Percentiles rank a stretch among this genome's conserved stretches.
phyloP scores from a whole-genome alignment of 2,888 invertebrate genomes.

The Merodon equestris region DNA sequence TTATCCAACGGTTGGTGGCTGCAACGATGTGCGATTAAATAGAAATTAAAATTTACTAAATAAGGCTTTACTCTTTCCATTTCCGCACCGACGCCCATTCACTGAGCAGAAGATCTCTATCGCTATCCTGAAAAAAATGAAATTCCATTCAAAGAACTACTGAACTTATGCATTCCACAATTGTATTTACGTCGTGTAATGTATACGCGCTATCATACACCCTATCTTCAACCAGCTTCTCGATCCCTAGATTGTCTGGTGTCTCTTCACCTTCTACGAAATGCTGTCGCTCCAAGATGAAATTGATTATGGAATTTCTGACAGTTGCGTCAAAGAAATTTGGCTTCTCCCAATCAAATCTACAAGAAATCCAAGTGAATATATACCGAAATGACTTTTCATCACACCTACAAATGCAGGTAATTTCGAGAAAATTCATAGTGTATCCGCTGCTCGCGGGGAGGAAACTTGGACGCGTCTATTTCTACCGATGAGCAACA shows the following conservation, averaged over 20 bases:
- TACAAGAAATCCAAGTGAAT: slow-evolving; percentile 71
- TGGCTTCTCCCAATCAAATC: slow-evolving; percentile 84
- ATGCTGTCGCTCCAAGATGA: slow-evolving; percentile 86
- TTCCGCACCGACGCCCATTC: slow-evolving; percentile 87
- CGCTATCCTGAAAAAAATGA: slow-evolving; percentile 79
- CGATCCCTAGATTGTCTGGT: slow-evolving; percentile 82
- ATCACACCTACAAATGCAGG: slow-evolving; percentile 84
- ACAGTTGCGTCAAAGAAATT: slow-evolving; percentile 85
- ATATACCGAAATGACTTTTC: not conserved
- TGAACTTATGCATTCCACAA: no score
- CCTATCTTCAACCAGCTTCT: slow-evolving; percentile 83
- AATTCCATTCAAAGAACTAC: not conserved
- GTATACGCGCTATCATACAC: slow-evolving; percentile 87
- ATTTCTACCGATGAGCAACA: slow-evolving; percentile 81
- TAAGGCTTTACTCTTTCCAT: slow-evolving; percentile 81
- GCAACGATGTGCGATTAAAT: no score
- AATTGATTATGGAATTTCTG: slow-evolving; percentile 85
- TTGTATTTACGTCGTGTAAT: slow-evolving; percentile 84
- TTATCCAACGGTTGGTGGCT: slow-evolving; percentile 85
- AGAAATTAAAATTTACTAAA: slow-evolving; percentile 33
- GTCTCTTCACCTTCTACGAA: slow-evolving; percentile 80
- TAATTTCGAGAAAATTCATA: slow-evolving; percentile 86
- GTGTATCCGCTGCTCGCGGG: slow-evolving; percentile 82
- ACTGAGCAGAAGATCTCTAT: slow-evolving; percentile 81
- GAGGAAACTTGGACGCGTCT: slow-evolving; percentile 82